phyloP scores from a whole-genome alignment of 2,113 vertebrate species.

The Poeciliopsis prolifica region DNA sequence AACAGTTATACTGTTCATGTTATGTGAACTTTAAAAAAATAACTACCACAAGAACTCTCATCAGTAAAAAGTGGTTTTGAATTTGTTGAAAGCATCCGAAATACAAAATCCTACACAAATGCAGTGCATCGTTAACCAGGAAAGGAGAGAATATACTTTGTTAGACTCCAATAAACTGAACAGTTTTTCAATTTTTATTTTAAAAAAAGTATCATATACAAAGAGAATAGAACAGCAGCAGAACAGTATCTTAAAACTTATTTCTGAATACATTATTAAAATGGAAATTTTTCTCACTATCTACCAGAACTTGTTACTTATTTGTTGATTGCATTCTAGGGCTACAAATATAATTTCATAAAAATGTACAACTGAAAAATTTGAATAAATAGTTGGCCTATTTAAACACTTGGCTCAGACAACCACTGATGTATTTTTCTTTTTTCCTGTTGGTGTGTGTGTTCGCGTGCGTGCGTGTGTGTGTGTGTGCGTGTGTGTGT shows the following conservation, averaged over 20 bases:
- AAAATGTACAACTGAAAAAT: conserved; percentile 12
- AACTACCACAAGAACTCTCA: background rate
- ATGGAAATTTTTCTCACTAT: too few relatives aligned
- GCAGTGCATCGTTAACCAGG: background rate
- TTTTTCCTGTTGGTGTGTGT: background rate
- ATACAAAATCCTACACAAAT: background rate
- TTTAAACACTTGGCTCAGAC: conserved; percentile 7
- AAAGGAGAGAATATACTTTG: background rate
- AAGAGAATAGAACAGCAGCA: background rate
- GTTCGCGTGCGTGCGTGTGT: conserved; percentile 30
- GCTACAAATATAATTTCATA: conserved; percentile 22
- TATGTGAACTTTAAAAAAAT: background rate
- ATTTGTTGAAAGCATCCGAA: background rate
- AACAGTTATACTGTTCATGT: background rate
- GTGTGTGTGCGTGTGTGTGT: conserved; percentile 23
- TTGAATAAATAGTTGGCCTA: conserved; percentile 48
- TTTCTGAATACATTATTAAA: too few relatives aligned
- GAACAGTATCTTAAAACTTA: too few relatives aligned
- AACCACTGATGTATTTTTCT: too few relatives aligned
- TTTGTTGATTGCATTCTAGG: background rate
- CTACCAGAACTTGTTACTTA: background rate
- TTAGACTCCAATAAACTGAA: background rate
- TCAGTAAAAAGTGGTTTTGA: background rate
- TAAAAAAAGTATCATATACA: background rate
- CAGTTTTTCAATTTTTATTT: background rate